A percentile compares a stretch with the other conserved stretches of the same genome.
Evolutionary conservation across 1,140 invertebrate species (phyloP).

Genomic region (Trissolcus basalis): DNA sequence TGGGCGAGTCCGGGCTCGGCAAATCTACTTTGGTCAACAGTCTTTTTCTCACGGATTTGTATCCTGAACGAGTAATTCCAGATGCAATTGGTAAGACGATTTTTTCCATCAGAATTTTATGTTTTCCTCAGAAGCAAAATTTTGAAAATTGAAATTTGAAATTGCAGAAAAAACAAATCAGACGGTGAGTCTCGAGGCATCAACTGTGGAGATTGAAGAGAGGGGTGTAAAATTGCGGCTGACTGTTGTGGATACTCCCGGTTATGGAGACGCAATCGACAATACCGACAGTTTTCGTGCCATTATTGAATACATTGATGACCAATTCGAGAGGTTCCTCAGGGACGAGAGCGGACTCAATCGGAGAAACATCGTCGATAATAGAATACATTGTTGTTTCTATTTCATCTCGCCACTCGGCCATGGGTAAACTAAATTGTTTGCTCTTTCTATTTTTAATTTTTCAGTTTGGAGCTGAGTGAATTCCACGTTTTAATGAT

Average conservation of each 20-base stretch:
- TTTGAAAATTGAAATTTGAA: no score
- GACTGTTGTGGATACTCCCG: conserved; percentile 97
- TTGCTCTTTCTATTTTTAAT: no score
- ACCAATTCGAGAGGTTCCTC: conserved; percentile 94
- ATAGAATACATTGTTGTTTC: conserved; percentile 96
- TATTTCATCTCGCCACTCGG: conserved; percentile 99
- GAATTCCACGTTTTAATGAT: no score
- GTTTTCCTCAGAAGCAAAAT: no score
- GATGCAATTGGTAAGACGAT: conserved; percentile 84
- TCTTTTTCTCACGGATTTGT: conserved; percentile 96
- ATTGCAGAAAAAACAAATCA: conserved; percentile 89
- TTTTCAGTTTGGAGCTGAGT: no score
- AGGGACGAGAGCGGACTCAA: conserved; percentile 94
- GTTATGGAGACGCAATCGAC: conserved; percentile 99
- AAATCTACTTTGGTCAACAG: conserved; percentile 99
- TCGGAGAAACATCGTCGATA: conserved; percentile 93
- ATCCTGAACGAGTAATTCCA: conserved; percentile 90
- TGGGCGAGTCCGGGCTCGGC: conserved; percentile 96
- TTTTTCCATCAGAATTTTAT: no score
- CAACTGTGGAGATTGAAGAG: conserved; percentile 96
- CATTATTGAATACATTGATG: conserved; percentile 95
- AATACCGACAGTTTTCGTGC: conserved; percentile 94
- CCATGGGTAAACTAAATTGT: conserved; percentile 84
- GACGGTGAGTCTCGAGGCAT: conserved; percentile 92
- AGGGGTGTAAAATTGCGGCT: conserved; percentile 91